phyloP scores from a whole-genome alignment of 2,888 invertebrate species.

The Hypselothyrea guttata region DNA sequence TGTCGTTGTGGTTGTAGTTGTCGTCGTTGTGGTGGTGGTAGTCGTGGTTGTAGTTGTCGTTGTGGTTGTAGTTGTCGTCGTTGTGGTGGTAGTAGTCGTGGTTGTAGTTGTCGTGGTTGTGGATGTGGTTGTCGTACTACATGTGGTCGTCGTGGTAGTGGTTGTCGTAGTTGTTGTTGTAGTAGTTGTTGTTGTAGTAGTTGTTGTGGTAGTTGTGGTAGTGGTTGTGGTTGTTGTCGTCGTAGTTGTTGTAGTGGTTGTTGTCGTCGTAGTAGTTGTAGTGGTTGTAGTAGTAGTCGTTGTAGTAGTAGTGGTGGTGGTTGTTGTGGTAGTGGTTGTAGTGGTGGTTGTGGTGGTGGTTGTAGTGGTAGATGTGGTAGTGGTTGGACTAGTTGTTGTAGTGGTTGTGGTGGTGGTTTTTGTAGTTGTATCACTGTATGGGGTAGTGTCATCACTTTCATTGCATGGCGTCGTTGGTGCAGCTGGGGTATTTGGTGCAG shows the following conservation, averaged over 20 bases:
- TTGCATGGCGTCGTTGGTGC: constrained; percentile 12
- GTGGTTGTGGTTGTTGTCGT: constrained; percentile 17
- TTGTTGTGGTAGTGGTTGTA: constrained; percentile 5
- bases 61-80: constrained; percentile 11
- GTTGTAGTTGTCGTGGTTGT: constrained; percentile 7
- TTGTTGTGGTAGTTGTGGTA: constrained; percentile 14
- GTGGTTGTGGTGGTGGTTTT: constrained; percentile 12
- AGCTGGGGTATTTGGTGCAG: constrained; percentile 4
- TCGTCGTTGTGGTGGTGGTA: constrained; percentile 6
- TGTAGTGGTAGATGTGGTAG: constrained; percentile 1
- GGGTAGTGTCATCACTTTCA: too few species aligned
- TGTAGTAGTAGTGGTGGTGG: not conserved
- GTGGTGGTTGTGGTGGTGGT: constrained; percentile 1
- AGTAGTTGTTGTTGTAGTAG: constrained; percentile 1
- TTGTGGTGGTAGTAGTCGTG: constrained; percentile 11
- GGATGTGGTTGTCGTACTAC: constrained; percentile 2
- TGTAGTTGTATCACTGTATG: not conserved
- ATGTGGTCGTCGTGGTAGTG: constrained; percentile 7
- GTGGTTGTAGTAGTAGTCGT: constrained; percentile 1
- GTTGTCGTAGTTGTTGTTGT: constrained; percentile 6
- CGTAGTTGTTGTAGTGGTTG: constrained; percentile 1
- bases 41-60: constrained; percentile 3
- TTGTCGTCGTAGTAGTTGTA: constrained; percentile 7
- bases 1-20: constrained; percentile 6
- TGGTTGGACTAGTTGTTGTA: not conserved